Percentiles rank a stretch among this genome's conserved stretches.
Evolutionary conservation across 2,888 invertebrate genomes (phyloP).

Genomic region (Cryptus armator): DNA sequence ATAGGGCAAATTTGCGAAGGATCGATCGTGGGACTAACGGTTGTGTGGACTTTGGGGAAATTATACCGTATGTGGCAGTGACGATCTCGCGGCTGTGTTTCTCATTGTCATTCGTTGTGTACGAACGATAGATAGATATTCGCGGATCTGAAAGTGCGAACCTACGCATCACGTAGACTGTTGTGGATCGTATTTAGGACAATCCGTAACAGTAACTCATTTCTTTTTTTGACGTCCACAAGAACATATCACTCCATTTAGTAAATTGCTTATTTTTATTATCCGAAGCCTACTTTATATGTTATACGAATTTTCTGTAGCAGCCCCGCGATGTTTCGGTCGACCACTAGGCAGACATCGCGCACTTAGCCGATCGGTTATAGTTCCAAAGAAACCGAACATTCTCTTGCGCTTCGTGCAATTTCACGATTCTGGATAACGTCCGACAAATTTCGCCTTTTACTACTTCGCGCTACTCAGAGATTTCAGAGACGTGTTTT

Average conservation of each 20-base stretch:
- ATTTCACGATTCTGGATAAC: constrained; percentile 11
- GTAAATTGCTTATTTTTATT: constrained; percentile 30
- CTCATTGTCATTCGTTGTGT: constrained; percentile 40
- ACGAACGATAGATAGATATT: constrained; percentile 9
- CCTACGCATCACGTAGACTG: neutral
- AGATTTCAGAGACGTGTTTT: neutral
- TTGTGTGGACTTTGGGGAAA: constrained; percentile 55
- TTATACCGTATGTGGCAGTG: constrained; percentile 26
- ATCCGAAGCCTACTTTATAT: neutral
- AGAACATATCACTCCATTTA: neutral
- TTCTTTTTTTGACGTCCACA: constrained; percentile 17
- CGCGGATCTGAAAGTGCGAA: neutral
- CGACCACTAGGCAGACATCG: neutral
- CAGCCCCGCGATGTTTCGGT: neutral
- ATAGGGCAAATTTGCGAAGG: constrained; percentile 53
- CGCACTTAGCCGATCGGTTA: constrained; percentile 6
- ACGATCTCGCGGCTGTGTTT: constrained; percentile 18
- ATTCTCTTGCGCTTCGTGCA: neutral
- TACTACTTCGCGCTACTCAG: constrained; percentile 51
- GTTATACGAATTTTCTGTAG: neutral
- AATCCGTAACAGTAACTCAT: constrained; percentile 36
- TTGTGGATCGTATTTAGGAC: neutral
- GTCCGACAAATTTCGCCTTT: constrained; percentile 49
- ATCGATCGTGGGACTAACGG: constrained; percentile 53
- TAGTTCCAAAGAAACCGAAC: neutral